Percentiles rank a stretch among this genome's conserved stretches.
phyloP scores from a whole-genome alignment of 2,113 vertebrate species.

The Procavia capensis region DNA sequence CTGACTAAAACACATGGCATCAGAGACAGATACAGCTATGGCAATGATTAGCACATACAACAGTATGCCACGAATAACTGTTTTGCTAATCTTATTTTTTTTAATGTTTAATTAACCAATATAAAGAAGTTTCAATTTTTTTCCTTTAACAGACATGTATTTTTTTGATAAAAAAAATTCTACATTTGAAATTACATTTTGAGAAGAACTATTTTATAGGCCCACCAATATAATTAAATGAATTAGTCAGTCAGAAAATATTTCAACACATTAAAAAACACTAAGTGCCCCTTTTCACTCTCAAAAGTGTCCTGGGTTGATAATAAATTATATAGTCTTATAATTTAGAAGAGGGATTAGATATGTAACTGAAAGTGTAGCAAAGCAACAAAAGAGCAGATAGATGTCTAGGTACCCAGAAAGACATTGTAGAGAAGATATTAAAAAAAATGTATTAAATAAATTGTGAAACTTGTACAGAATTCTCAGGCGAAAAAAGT shows the following conservation, averaged over 20 bases:
- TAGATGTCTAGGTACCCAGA: background rate
- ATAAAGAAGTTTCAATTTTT: background rate
- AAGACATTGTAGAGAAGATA: background rate
- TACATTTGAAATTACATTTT: conserved; percentile 26
- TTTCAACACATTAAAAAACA: background rate
- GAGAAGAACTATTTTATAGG: background rate
- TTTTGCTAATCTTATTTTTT: background rate
- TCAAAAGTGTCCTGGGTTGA: no score
- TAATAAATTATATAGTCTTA: background rate
- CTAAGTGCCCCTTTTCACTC: no score
- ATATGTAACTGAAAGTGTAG: background rate
- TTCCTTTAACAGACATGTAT: background rate
- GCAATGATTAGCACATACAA: background rate
- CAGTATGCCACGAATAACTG: background rate
- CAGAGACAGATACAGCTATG: background rate
- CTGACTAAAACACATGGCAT: no score
- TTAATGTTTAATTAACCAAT: background rate
- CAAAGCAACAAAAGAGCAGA: background rate
- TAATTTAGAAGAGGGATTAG: background rate
- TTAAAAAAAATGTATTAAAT: conserved; percentile 17
- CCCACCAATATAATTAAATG: background rate
- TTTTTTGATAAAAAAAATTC: conserved; percentile 25
- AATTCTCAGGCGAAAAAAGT: background rate
- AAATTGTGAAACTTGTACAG: background rate
- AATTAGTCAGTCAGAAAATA: conserved; percentile 20